Evolutionary conservation across 1,140 invertebrate genomes (phyloP), one percentile per base, ranked within the genome.

Genomic region (Neodiprion virginianus): DNA sequence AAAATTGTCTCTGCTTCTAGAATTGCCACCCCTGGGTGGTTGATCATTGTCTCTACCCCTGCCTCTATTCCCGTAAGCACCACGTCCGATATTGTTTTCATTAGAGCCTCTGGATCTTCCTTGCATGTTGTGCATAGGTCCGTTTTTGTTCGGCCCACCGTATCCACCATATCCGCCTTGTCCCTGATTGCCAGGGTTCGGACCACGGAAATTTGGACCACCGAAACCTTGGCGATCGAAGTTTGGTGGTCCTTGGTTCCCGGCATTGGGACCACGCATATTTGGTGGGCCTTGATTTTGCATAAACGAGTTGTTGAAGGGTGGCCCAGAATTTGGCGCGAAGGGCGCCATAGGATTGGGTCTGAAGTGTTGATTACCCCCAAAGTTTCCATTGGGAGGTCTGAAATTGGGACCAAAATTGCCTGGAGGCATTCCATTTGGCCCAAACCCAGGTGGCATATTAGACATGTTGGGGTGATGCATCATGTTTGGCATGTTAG

Each of bases 301-400:
- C 53, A 61, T 61, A 69, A 82, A 86, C 69, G 77, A 84, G 28
- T 78, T 81, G 53, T 76, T 78, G 9, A 83, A 84, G 1, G 82
- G 83, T 2, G 80, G 78, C 9, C 79, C 78, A 48, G 81, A 80
- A 75, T 80, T 83, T 1, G 80, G 80, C 0, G 79, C 79, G n/a
- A 86, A 87, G 2, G 83, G 81, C 7, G 80, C 80, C 73, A 86
- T 81, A 0, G 82, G 80, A 12, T 73, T 82, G 1, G 84, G 84
- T 14, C 86, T 77, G 68, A 87, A 88, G 28, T 84, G 83, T 74
- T 82, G 82, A 77, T 83, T 86, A 0, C 84, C 84, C 0, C 85
- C 84, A 21, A 87, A 87, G 48, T 86, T 87, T 0, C 85, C 83
- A 28, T 85, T 86, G 0, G 85, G 85, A 9, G 84, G 84, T 65